Evolutionary conservation across 2,797 vertebrate species (phyloP), one percentile per base, ranked within the genome.

Genomic region (Mastacembelus armatus): DNA sequence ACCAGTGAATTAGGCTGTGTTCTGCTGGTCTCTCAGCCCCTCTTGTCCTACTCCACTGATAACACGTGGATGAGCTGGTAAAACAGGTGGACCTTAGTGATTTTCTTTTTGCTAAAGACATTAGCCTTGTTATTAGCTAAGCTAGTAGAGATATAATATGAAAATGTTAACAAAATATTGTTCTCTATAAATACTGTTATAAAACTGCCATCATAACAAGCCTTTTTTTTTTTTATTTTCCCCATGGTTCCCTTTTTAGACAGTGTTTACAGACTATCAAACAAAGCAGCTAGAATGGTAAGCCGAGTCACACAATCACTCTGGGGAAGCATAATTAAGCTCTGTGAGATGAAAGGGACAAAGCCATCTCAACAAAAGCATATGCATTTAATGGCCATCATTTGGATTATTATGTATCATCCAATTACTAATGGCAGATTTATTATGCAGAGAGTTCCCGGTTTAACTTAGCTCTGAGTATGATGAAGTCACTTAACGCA

Each of bases 281-380:
- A 79, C 60, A 77, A 63, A 66, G 56, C 67, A 70, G 59, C 55
- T 60, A 57, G 42, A 81, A 68, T 14, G 22, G 76, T 22, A 48
- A 72, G 45, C 66, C 58, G 15, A 66, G 50, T 27, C 69, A 7
- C 67, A 54, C 74, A 67, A 58, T 71, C 69, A 73, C 85, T 80
- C 85, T 39, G 26, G 77, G 78, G 85, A 83, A 3, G 70, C 80
- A 83, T 89, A 62, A 86, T 86, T 79, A 87, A 71, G 48, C 79
- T 61, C 63, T 33, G 56, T 14, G 52, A 60, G 73, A 81, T 75
- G 70, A 77, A 80, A 56, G 74, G 76, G 73, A 84, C 77, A 71
- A 81, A 74, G 78, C 65, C 74, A 63, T 77, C 50, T 77, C 39
- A 39, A 84, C 80, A 83, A 27, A 0, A 62, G 60, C 72, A 66